These are phyloP conservation scores for Enteromius afrohamiltoni DNA, from an alignment of 2,797 vertebrate species.

Conservation along the genomic window DNA sequence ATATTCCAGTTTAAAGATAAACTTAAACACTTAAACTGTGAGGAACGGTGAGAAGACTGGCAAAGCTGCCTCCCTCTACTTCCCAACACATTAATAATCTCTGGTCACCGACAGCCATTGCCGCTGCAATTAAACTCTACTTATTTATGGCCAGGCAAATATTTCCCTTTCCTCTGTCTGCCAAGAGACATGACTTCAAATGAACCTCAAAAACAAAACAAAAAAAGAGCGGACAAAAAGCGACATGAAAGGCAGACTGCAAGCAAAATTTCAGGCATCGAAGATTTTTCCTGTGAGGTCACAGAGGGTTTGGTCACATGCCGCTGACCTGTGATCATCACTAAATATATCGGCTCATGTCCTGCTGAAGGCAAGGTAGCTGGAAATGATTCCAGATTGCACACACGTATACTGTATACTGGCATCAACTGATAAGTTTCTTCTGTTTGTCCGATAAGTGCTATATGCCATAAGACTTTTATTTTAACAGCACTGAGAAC, in stretches of 20 bases:
- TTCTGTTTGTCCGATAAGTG: background rate
- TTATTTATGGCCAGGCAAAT: slow-evolving; percentile 73
- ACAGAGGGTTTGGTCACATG: slow-evolving; percentile 51
- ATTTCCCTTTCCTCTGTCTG: slow-evolving; percentile 67
- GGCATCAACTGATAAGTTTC: background rate
- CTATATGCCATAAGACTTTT: background rate
- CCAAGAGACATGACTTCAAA: slow-evolving; percentile 57
- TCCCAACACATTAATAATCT: slow-evolving; percentile 62
- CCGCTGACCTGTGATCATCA: background rate
- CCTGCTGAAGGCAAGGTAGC: background rate
- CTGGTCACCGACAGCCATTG: slow-evolving; percentile 63
- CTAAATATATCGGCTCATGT: background rate
- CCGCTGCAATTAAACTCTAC: slow-evolving; percentile 66
- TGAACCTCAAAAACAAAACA: slow-evolving; percentile 34
- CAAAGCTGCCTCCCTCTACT: slow-evolving; percentile 68
- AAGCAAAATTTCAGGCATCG: slow-evolving; percentile 72
- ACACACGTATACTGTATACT: background rate
- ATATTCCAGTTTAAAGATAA: no score
- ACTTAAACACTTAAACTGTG: slow-evolving; percentile 1
- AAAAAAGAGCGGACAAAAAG: background rate
- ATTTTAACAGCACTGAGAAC: background rate
- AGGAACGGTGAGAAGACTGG: slow-evolving; percentile 60
- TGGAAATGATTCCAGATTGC: background rate
- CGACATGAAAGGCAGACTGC: slow-evolving; percentile 62
- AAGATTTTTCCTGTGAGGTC: slow-evolving; percentile 65